These are phyloP conservation scores for Eidolon dupreanum DNA, from an alignment of 2,797 vertebrate species.

Conservation along the genomic window DNA sequence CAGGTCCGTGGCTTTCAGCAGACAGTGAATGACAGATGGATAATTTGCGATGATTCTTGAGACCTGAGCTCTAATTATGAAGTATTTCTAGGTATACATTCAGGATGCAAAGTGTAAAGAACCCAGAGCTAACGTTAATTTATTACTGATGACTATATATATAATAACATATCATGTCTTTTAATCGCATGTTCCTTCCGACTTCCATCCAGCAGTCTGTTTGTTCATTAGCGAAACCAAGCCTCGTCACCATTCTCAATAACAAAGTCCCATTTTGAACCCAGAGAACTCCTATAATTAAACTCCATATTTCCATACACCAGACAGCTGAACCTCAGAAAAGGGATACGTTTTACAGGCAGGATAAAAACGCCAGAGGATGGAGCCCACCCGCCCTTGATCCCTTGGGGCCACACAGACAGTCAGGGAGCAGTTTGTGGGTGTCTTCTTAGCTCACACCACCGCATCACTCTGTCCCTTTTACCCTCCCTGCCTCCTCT, in stretches of 20 bases:
- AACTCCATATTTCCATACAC: conserved; percentile 34
- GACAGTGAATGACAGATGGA: conserved; percentile 56
- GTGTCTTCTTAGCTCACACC: not conserved
- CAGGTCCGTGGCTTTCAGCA: conserved; percentile 59
- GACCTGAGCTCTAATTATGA: conserved; percentile 72
- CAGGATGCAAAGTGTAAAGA: conserved; percentile 75
- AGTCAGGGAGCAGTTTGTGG: not conserved
- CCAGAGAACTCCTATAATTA: conserved; percentile 65
- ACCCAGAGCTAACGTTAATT: conserved; percentile 75
- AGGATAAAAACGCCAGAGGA: not conserved
- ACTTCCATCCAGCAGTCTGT: conserved; percentile 70
- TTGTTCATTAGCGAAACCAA: conserved; percentile 82
- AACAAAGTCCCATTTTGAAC: conserved; percentile 72
- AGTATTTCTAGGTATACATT: conserved; percentile 76
- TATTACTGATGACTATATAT: conserved; percentile 77
- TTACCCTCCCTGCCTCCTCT: not conserved
- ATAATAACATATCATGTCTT: conserved; percentile 71
- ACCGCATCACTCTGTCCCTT: not conserved
- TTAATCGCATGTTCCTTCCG: conserved; percentile 75
- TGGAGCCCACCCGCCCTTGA: not conserved
- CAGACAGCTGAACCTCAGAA: conserved; percentile 38
- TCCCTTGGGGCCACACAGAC: not conserved
- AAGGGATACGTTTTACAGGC: conserved; percentile 25
- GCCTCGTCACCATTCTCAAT: conserved; percentile 74
- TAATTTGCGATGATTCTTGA: conserved; percentile 73